Percentiles rank a stretch among this genome's conserved stretches.
Evolutionary conservation across 2,797 vertebrate genomes (phyloP).

Genomic region (Pteronotus mesoamericanus): DNA sequence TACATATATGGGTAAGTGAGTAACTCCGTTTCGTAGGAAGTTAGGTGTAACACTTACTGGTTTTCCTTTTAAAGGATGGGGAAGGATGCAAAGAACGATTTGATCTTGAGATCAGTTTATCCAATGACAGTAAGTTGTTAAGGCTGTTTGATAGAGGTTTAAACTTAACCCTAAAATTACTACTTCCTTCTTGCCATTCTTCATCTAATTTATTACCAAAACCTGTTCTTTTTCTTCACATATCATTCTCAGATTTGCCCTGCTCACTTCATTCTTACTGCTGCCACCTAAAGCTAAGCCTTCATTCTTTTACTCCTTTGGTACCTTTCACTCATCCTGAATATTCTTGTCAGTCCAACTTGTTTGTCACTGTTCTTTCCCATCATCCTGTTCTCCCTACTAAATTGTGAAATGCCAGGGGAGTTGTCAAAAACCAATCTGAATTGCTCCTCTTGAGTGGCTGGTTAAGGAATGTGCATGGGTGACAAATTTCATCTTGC

Average conservation of each 20-base stretch:
- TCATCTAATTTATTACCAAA: neutral
- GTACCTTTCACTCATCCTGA: neutral
- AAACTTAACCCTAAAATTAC: neutral
- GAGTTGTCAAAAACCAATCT: neutral
- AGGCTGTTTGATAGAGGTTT: neutral
- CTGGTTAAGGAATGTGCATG: neutral
- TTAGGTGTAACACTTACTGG: neutral
- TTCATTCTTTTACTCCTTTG: neutral
- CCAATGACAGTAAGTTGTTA: neutral
- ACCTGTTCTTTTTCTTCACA: conserved; percentile 2
- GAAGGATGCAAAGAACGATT: neutral
- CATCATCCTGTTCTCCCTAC: neutral
- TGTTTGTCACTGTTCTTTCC: neutral
- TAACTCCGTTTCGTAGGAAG: neutral
- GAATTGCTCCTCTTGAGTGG: neutral
- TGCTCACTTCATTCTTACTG: neutral
- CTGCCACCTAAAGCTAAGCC: neutral
- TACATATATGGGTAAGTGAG: neutral
- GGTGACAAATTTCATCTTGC: neutral
- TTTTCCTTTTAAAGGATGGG: neutral
- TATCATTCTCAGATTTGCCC: neutral
- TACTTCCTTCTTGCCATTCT: neutral
- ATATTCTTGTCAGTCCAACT: neutral
- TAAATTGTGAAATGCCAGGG: neutral
- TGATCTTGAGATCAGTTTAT: neutral